Evolutionary conservation across 2,888 invertebrate species (phyloP).

Genomic region (Leucophenga montana): DNA sequence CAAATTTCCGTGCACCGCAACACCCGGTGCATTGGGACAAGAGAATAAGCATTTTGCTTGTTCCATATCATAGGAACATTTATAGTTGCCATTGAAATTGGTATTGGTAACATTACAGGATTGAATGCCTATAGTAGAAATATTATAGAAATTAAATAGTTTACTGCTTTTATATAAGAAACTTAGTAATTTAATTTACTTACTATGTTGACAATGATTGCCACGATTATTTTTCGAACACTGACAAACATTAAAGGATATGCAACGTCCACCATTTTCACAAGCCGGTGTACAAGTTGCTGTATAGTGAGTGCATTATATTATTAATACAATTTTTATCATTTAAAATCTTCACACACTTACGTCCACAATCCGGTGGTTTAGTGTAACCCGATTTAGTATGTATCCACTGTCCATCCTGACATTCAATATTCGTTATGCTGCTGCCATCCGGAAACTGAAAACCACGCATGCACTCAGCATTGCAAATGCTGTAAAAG

Average conservation of each 20-base stretch:
- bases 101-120: constrained; percentile 74
- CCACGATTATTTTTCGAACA: constrained; percentile 80
- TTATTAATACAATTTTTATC: not conserved
- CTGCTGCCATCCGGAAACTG: constrained; percentile 82
- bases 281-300: constrained; percentile 82
- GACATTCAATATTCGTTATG: constrained; percentile 80
- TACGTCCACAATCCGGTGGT: constrained; percentile 82
- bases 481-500: constrained; percentile 77
- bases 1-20: constrained; percentile 78
- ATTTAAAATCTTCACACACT: constrained; percentile 46
- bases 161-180: no score
- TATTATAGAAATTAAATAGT: no score
- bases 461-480: constrained; percentile 79
- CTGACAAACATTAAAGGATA: constrained; percentile 84
- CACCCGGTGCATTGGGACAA: constrained; percentile 78
- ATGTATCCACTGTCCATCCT: constrained; percentile 82
- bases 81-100: constrained; percentile 84
- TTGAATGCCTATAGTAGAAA: constrained; percentile 74
- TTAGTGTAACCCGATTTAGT: constrained; percentile 77
- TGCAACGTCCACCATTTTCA: constrained; percentile 86
- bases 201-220: constrained; percentile 69
- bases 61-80: constrained; percentile 79
- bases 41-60: constrained; percentile 78
- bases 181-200: constrained; percentile 20
- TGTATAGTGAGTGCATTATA: constrained; percentile 40